Percentiles rank a stretch among this genome's conserved stretches.
Evolutionary conservation across 2,113 vertebrate genomes (phyloP).

Genomic region (Nipponia nippon): DNA sequence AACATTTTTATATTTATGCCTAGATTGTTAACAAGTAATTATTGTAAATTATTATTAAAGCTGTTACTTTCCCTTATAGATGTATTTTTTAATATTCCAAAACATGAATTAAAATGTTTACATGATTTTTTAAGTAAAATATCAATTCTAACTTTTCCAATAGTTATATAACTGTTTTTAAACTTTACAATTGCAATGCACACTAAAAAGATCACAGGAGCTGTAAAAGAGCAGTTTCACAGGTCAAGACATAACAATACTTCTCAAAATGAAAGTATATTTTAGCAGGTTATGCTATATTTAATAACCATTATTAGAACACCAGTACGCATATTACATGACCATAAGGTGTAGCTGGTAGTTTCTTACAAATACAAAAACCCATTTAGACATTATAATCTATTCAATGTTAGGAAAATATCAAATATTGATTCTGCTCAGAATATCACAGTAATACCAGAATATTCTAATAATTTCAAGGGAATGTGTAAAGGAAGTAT

Average conservation of each 20-base stretch:
- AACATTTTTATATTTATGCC: neutral
- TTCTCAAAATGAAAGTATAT: neutral
- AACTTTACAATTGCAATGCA: neutral
- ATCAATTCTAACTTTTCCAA: neutral
- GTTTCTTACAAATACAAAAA: neutral
- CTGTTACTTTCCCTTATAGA: neutral
- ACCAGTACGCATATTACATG: neutral
- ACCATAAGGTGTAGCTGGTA: neutral
- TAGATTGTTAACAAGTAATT: neutral
- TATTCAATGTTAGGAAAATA: neutral
- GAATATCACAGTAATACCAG: neutral
- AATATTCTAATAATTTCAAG: neutral
- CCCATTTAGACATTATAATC: neutral
- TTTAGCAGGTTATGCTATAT: neutral
- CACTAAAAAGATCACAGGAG: neutral
- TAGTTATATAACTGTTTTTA: neutral
- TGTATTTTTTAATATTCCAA: neutral
- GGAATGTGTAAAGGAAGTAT: neutral
- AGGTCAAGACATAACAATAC: neutral
- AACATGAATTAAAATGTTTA: neutral
- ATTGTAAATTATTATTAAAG: neutral
- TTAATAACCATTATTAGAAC: neutral
- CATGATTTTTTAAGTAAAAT: neutral
- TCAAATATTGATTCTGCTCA: neutral
- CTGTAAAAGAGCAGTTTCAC: neutral